Evolutionary conservation across 1,140 invertebrate species (phyloP).

Genomic region (Brachionus paranguensis): DNA sequence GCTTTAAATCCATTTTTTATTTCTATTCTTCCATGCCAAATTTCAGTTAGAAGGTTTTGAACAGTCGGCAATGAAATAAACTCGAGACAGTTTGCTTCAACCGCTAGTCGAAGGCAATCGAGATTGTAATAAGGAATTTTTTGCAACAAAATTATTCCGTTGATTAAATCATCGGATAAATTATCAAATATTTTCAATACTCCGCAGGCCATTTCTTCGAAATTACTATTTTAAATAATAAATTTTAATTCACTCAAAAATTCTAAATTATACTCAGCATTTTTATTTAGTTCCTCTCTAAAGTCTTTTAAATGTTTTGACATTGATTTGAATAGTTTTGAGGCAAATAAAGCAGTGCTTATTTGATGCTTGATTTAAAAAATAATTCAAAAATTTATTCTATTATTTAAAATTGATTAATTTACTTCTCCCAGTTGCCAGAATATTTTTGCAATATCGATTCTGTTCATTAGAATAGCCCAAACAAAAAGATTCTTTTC

Average conservation of each 20-base stretch:
- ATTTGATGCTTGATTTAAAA: conserved; percentile 26
- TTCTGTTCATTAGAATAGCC: conserved; percentile 51
- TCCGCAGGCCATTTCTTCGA: conserved; percentile 47
- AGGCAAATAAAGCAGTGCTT: conserved; percentile 48
- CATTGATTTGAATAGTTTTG: conserved; percentile 46
- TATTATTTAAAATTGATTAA: neutral
- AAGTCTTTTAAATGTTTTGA: conserved; percentile 46
- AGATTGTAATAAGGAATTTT: conserved; percentile 38
- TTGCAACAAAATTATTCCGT: conserved; percentile 21
- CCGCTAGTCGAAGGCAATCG: conserved; percentile 14
- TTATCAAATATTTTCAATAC: conserved; percentile 46
- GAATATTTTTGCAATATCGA: conserved; percentile 48
- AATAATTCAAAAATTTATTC: neutral
- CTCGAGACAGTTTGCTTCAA: conserved; percentile 16
- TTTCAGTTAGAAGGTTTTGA: conserved; percentile 32
- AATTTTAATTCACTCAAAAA: neutral
- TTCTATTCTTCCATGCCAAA: conserved; percentile 29
- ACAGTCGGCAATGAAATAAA: conserved; percentile 17
- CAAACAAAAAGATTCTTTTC: conserved; percentile 51
- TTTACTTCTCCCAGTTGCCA: conserved; percentile 48
- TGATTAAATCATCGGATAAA: conserved; percentile 33
- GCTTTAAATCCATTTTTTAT: neutral
- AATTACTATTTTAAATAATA: conserved; percentile 44
- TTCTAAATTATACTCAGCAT: conserved; percentile 41
- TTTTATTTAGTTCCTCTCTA: conserved; percentile 42